phyloP scores from a whole-genome alignment of 2,797 vertebrate species.

The Masticophis lateralis region DNA sequence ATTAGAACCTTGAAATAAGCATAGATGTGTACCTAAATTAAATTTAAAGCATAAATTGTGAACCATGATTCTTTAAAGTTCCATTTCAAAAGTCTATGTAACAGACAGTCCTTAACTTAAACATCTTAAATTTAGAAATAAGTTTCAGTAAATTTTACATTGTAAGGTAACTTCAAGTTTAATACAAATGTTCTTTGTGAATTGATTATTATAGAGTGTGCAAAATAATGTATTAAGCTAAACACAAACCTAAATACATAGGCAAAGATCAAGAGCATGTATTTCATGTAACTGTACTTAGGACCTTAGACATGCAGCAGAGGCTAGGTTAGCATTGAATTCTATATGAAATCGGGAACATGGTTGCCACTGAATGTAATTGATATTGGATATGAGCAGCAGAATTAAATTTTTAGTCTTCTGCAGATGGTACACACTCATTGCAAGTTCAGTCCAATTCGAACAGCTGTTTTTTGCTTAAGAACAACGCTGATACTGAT shows the following conservation, averaged over 20 bases:
- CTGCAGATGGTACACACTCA: not conserved
- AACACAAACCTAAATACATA: not conserved
- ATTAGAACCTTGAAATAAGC: not conserved
- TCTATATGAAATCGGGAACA: not conserved
- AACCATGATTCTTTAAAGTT: accelerated
- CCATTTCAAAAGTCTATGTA: not conserved
- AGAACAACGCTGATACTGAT: not conserved
- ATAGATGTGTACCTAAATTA: not conserved
- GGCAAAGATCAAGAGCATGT: not conserved
- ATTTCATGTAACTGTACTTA: not conserved
- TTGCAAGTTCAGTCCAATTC: not conserved
- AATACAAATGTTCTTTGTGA: not conserved
- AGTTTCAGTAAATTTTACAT: not conserved
- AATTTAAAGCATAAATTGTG: not conserved
- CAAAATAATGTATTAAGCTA: not conserved
- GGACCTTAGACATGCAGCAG: not conserved
- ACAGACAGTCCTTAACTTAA: not conserved
- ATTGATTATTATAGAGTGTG: not conserved
- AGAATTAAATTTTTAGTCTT: not conserved
- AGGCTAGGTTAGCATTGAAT: not conserved
- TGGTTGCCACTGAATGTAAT: not conserved
- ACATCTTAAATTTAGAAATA: not conserved
- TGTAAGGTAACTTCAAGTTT: not conserved
- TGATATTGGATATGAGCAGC: not conserved
- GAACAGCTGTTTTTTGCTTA: not conserved